Evolutionary conservation across 1,140 invertebrate genomes (phyloP), one percentile per base, ranked within the genome.

Genomic region (Drosophila sucinea): DNA sequence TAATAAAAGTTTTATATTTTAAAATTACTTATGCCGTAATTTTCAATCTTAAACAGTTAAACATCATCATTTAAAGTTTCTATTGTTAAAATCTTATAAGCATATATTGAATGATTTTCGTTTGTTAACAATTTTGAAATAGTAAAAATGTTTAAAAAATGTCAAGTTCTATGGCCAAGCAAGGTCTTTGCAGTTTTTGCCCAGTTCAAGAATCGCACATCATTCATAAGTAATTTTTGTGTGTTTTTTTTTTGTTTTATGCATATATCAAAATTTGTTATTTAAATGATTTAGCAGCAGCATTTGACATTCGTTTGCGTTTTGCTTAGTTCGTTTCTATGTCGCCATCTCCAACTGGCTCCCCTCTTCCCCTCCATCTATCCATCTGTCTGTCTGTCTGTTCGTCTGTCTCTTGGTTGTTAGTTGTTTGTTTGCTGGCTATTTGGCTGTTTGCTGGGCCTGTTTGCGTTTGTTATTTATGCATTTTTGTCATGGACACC

Each of bases 401-500:
- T 17, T 7, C 69, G 61, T 62, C 3, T 64, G 47, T 30, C 69
- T 56, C 47, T 73, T 41, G 62, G 2, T 23, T 69, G 56, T 57
- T 47, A 62, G 58, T 51, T 57, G 72, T 61, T 58, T 57, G 65
- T 76, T 76, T 69, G 65, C 35, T 67, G 44, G 44, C 44, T 51
- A 51, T 51, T 51, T 51, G 44, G 23, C 44, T 51, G 44, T 51
- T 51, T 51, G 44, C 23, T 51, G 44, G 44, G 44, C 44, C 61
- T 77, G 75, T 72, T 83, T 81, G 81, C 78, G 44, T 79, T 86
- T 73, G 71, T 79, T 79, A 79, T 79, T 83, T 83, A 87, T 87
- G 84, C 79, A 87, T 86, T 87, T 79, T 89, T 83, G 76, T 70
- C 83, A 87, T 79, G 84, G 79, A 87, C 83, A 74, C 72, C 40